Percentiles rank a stretch among this genome's conserved stretches.
Evolutionary conservation across 2,797 vertebrate genomes (phyloP).

Genomic region (Mormyrus hasselquistii): DNA sequence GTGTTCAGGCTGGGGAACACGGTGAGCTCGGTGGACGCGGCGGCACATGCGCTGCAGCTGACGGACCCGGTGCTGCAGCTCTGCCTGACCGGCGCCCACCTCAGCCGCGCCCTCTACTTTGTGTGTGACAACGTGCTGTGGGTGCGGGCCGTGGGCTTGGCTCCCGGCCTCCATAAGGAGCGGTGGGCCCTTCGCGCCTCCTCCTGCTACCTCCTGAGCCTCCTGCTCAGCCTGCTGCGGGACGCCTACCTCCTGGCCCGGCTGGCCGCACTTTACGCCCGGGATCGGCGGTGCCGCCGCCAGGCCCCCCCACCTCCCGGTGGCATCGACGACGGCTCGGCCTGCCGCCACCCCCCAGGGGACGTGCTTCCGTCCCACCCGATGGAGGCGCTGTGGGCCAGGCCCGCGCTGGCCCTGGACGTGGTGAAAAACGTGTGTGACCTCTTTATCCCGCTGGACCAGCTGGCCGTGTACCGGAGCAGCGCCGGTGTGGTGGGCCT

Average conservation of each 20-base stretch:
- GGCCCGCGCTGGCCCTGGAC: slow-evolving; percentile 78
- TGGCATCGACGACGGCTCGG: slow-evolving; percentile 40
- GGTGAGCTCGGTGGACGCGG: slow-evolving; percentile 74
- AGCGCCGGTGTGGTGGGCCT: slow-evolving; percentile 76
- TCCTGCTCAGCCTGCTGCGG: slow-evolving; percentile 70
- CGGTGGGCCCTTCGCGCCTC: slow-evolving; percentile 72
- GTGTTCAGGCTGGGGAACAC: slow-evolving; percentile 87
- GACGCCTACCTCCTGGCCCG: slow-evolving; percentile 72
- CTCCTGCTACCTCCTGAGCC: slow-evolving; percentile 72
- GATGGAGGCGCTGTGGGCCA: slow-evolving; percentile 59
- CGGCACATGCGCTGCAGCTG: slow-evolving; percentile 61
- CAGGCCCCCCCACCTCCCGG: slow-evolving; percentile 41
- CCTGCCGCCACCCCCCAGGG: slow-evolving; percentile 49
- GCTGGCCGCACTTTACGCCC: slow-evolving; percentile 59
- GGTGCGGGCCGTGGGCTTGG: slow-evolving; percentile 66
- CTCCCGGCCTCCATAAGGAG: slow-evolving; percentile 58
- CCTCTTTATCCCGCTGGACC: slow-evolving; percentile 79
- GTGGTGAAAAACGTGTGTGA: slow-evolving; percentile 83
- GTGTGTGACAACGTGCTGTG: slow-evolving; percentile 82
- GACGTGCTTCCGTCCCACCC: slow-evolving; percentile 66
- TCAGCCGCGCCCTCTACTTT: slow-evolving; percentile 80
- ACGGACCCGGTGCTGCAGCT: slow-evolving; percentile 69
- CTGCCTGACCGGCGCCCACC: slow-evolving; percentile 74
- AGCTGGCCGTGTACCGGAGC: slow-evolving; percentile 71
- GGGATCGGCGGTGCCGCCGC: slow-evolving; percentile 44